phyloP scores from a whole-genome alignment of 2,888 invertebrate genomes.

The Drosophila borealis region DNA sequence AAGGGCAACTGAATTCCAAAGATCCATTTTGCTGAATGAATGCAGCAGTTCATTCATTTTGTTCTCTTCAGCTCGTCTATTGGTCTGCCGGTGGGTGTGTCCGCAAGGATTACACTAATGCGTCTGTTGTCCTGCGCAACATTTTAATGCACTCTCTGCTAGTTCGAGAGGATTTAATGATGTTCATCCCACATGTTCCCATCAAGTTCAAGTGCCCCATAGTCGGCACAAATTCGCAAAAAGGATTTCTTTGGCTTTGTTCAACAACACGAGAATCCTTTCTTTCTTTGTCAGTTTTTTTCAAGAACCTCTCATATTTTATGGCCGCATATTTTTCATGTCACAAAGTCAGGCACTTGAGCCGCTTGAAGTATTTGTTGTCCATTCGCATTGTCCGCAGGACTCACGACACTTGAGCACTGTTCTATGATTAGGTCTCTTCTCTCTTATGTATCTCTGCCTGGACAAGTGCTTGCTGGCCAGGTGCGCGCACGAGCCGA shows the following conservation, averaged over 20 bases:
- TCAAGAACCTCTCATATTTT: conserved; percentile 70
- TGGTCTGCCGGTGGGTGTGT: conserved; percentile 61
- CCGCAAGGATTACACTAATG: conserved; percentile 77
- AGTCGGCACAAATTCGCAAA: conserved; percentile 76
- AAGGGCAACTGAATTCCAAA: conserved; percentile 18
- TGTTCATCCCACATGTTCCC: conserved; percentile 70
- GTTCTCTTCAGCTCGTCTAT: conserved; percentile 41
- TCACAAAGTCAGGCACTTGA: conserved; percentile 74
- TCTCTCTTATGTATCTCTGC: conserved; percentile 8
- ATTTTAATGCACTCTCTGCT: conserved; percentile 66
- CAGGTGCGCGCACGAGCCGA: conserved; percentile 63
- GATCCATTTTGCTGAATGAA: conserved; percentile 58
- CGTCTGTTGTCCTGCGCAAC: conserved; percentile 66
- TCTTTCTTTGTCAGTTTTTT: conserved; percentile 29
- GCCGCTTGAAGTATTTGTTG: conserved; percentile 72
- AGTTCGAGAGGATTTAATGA: conserved; percentile 77
- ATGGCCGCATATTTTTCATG: conserved; percentile 57
- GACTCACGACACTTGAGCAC: conserved; percentile 42
- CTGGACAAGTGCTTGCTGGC: conserved; percentile 53
- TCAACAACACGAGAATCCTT: conserved; percentile 63
- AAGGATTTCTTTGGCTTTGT: conserved; percentile 63
- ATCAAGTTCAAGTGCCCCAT: conserved; percentile 68
- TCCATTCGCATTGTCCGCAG: conserved; percentile 48
- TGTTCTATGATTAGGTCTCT: conserved; percentile 1
- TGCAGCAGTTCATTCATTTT: conserved; percentile 57